Evolutionary conservation across 2,888 invertebrate species (phyloP).

Genomic region (Idaea straminata): DNA sequence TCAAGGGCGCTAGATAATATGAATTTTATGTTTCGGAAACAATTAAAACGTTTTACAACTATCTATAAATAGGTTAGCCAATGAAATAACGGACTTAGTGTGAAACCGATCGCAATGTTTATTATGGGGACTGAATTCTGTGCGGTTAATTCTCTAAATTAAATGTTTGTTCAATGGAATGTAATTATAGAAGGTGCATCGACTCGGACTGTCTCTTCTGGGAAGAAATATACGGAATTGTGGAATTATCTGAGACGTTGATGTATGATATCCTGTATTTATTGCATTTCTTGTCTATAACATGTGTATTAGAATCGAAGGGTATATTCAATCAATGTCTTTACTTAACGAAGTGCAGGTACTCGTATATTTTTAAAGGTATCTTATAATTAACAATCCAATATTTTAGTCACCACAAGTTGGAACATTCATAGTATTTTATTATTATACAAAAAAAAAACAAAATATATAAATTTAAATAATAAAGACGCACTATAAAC

Average conservation of each 20-base stretch:
- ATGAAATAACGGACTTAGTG: slow-evolving; percentile 15
- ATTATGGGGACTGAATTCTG: not conserved
- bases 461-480: too few species aligned
- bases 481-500: too few species aligned
- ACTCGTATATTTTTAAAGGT: too few species aligned
- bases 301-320: not conserved
- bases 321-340: not conserved
- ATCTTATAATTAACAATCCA: too few species aligned
- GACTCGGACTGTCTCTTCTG: not conserved
- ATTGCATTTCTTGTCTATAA: not conserved
- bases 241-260: not conserved
- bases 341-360: not conserved
- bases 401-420: too few species aligned
- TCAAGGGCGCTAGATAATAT: slow-evolving; percentile 28
- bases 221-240: not conserved
- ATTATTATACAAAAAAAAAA: too few species aligned
- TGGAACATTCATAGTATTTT: too few species aligned
- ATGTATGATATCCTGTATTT: not conserved
- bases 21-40: slow-evolving; percentile 32
- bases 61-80: slow-evolving; percentile 18
- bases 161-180: not conserved
- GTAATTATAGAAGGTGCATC: slow-evolving; percentile 1
- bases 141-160: not conserved
- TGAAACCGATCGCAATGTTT: slow-evolving; percentile 2
- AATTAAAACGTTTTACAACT: slow-evolving; percentile 28